These are phyloP conservation scores for Neoscelio sp. DNA, from an alignment of 2,888 invertebrate species.

Conservation along the genomic window DNA sequence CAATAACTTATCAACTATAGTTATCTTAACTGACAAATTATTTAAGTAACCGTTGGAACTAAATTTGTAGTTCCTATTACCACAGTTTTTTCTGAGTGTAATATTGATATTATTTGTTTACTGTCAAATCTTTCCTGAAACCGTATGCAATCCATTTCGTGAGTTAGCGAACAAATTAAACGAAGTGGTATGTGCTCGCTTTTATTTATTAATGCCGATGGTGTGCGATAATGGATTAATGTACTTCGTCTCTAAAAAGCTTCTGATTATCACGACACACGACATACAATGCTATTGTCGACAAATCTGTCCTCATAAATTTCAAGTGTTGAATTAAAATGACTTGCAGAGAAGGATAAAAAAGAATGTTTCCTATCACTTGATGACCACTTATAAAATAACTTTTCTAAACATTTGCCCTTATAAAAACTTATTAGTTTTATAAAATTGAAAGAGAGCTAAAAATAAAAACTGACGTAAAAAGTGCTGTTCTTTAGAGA, in stretches of 20 bases:
- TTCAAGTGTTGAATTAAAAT: slow-evolving; percentile 10
- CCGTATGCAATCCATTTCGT: slow-evolving; percentile 17
- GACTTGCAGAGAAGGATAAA: too few species aligned
- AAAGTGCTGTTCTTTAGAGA: slow-evolving; percentile 37
- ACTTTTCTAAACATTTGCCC: too few species aligned
- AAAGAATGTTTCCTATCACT: too few species aligned
- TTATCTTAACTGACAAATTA: too few species aligned
- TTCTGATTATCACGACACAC: slow-evolving; percentile 45
- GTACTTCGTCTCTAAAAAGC: slow-evolving; percentile 25
- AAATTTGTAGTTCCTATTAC: too few species aligned
- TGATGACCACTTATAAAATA: too few species aligned
- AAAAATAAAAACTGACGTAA: slow-evolving; percentile 7
- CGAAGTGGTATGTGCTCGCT: slow-evolving; percentile 30
- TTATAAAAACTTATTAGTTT: too few species aligned
- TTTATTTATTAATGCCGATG: slow-evolving; percentile 51
- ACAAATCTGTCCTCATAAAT: slow-evolving; percentile 45
- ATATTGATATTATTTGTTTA: too few species aligned
- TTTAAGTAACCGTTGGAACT: too few species aligned
- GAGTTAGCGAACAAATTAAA: slow-evolving; percentile 31
- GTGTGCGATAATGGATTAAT: slow-evolving; percentile 56
- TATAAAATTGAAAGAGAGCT: too few species aligned
- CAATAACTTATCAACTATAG: too few species aligned
- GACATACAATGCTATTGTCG: slow-evolving; percentile 29
- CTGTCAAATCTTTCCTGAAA: slow-evolving; percentile 24
- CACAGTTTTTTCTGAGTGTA: too few species aligned